Conservation (phyloP, 1,140 invertebrate species). For the Procambarus virginalis region DNA sequence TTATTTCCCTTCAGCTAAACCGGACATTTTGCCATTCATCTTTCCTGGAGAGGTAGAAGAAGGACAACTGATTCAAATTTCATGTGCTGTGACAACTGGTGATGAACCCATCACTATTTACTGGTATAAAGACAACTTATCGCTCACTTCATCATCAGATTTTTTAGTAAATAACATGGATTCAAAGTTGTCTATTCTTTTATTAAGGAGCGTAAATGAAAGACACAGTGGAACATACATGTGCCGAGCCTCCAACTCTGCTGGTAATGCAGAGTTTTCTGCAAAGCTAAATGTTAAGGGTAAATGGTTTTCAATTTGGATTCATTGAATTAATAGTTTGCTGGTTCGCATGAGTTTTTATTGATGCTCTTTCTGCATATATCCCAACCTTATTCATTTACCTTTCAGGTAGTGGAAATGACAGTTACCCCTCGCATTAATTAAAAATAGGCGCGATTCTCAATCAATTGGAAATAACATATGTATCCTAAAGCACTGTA, state of each 20-base stretch:
- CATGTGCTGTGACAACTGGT: conserved; percentile 57
- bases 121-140: conserved; percentile 46
- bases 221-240: conserved; percentile 60
- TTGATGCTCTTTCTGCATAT: neutral
- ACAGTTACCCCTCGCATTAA: too few relatives aligned
- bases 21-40: conserved; percentile 35
- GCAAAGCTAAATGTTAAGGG: conserved; percentile 66
- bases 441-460: too few relatives aligned
- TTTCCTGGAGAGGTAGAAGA: conserved; percentile 51
- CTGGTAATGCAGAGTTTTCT: conserved; percentile 59
- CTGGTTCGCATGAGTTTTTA: neutral
- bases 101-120: conserved; percentile 51
- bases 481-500: too few relatives aligned
- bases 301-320: neutral
- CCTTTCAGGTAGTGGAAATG: neutral
- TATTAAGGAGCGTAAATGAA: conserved; percentile 53
- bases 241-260: conserved; percentile 70
- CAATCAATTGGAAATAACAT: too few relatives aligned
- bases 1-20: conserved; percentile 39
- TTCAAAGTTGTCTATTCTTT: conserved; percentile 57
- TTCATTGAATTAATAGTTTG: neutral
- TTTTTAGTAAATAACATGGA: conserved; percentile 53
- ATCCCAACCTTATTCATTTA: conserved; percentile 6
- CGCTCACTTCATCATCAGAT: conserved; percentile 37
- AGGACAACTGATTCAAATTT: conserved; percentile 57